Evolutionary conservation across 2,797 vertebrate genomes (phyloP).

Genomic region (Cynodonichthys magdalenae): DNA sequence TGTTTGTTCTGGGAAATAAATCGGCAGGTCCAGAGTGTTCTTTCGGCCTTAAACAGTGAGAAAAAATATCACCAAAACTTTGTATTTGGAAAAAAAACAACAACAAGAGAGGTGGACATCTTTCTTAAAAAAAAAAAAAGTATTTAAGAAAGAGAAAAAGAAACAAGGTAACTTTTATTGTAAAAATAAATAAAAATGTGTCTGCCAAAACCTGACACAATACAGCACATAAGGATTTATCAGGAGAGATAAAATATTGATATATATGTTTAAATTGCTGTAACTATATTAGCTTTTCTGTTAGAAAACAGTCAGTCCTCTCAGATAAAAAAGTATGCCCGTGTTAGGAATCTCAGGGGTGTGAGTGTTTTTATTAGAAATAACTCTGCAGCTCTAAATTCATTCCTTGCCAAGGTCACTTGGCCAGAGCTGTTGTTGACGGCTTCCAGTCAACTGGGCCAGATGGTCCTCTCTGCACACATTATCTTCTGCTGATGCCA

Average conservation of each 20-base stretch:
- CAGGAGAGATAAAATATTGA: too few relatives aligned
- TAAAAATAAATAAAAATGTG: too few relatives aligned
- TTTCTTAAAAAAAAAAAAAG: neutral
- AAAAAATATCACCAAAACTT: conserved; percentile 48
- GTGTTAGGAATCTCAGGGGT: conserved; percentile 49
- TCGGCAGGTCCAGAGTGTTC: conserved; percentile 44
- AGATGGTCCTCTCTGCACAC: conserved; percentile 77
- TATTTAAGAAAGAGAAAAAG: too few relatives aligned
- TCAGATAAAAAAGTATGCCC: conserved; percentile 37
- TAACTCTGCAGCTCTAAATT: conserved; percentile 62
- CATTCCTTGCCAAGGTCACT: conserved; percentile 75
- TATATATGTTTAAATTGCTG: too few relatives aligned
- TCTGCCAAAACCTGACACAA: too few relatives aligned
- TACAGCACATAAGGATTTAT: too few relatives aligned
- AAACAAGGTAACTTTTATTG: too few relatives aligned
- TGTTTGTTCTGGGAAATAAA: conserved; percentile 74
- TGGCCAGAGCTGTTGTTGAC: conserved; percentile 70
- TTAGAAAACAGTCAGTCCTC: conserved; percentile 17
- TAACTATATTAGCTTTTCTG: neutral
- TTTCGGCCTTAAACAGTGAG: conserved; percentile 47
- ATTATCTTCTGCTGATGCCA: conserved; percentile 61
- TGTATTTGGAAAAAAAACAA: conserved; percentile 3
- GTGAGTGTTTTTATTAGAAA: conserved; percentile 62
- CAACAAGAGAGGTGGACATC: conserved; percentile 21
- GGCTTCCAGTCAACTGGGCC: conserved; percentile 71